phyloP scores from a whole-genome alignment of 2,888 invertebrate species.

The Iselma pallidipennis region DNA sequence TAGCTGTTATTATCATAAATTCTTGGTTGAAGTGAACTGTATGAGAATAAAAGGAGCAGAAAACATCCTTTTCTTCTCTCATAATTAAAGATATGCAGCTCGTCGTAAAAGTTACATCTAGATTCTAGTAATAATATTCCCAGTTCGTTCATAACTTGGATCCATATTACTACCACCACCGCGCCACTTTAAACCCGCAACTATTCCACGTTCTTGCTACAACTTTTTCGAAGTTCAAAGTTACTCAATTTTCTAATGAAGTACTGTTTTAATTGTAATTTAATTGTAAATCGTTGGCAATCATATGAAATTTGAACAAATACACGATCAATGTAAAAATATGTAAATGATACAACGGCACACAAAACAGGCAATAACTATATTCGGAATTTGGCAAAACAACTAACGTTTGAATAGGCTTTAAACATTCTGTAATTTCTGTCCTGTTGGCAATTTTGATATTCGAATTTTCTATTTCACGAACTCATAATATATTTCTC shows the following conservation, averaged over 20 bases:
- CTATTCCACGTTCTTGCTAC: too few species aligned
- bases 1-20: too few species aligned
- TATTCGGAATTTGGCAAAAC: neutral
- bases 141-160: neutral
- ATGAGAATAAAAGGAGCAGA: neutral
- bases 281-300: neutral
- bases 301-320: neutral
- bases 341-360: too few species aligned
- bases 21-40: too few species aligned
- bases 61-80: neutral
- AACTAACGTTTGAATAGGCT: neutral
- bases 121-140: neutral
- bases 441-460: neutral
- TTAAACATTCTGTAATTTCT: neutral
- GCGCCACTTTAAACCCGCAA: neutral
- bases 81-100: neutral
- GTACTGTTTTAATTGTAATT: too few species aligned
- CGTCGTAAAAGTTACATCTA: neutral
- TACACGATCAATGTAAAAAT: too few species aligned
- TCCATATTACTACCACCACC: neutral
- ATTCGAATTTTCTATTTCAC: neutral
- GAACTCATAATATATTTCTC: too few species aligned
- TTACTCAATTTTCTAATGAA: too few species aligned
- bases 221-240: too few species aligned
- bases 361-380: neutral